phyloP scores from a whole-genome alignment of 2,888 invertebrate species.

The Habroteleia sp. region DNA sequence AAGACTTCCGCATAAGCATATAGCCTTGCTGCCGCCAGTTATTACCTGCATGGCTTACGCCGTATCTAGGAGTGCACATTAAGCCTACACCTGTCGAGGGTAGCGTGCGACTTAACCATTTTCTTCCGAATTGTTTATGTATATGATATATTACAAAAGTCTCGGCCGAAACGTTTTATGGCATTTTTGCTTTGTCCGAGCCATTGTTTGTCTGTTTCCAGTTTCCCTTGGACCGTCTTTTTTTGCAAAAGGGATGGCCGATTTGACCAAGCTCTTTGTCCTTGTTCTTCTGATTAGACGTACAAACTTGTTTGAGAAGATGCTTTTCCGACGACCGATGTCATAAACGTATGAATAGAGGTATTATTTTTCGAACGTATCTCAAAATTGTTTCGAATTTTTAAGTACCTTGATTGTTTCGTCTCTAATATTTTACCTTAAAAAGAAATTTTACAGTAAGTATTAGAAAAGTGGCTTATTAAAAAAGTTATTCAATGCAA shows the following conservation, averaged over 20 bases:
- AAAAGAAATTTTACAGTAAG: too few relatives aligned
- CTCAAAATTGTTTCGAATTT: too few relatives aligned
- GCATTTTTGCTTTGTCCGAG: constrained; percentile 26
- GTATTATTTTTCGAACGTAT: too few relatives aligned
- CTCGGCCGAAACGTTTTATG: constrained; percentile 38
- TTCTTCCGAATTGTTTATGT: constrained; percentile 38
- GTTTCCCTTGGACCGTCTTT: constrained; percentile 2
- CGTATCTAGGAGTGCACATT: neutral
- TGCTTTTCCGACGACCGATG: neutral
- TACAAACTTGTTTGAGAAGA: constrained; percentile 2
- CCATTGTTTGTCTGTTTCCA: constrained; percentile 32
- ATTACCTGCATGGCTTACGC: constrained; percentile 39
- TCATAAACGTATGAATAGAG: constrained; percentile 10
- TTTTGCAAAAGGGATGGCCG: constrained; percentile 37
- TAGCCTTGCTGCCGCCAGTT: constrained; percentile 23
- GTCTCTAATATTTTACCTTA: too few relatives aligned
- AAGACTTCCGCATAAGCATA: constrained; percentile 51
- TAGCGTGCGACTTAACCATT: constrained; percentile 33
- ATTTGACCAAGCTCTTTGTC: constrained; percentile 2
- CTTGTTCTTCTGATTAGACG: constrained; percentile 24
- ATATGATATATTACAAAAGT: constrained; percentile 50
- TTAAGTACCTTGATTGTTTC: too few relatives aligned
- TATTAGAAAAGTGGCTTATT: too few relatives aligned
- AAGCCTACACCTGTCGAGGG: constrained; percentile 15
- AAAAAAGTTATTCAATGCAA: too few relatives aligned